A percentile compares a stretch with the other conserved stretches of the same genome.
Conservation (phyloP, 1,140 invertebrate species). For the Drosophila serrata region DNA sequence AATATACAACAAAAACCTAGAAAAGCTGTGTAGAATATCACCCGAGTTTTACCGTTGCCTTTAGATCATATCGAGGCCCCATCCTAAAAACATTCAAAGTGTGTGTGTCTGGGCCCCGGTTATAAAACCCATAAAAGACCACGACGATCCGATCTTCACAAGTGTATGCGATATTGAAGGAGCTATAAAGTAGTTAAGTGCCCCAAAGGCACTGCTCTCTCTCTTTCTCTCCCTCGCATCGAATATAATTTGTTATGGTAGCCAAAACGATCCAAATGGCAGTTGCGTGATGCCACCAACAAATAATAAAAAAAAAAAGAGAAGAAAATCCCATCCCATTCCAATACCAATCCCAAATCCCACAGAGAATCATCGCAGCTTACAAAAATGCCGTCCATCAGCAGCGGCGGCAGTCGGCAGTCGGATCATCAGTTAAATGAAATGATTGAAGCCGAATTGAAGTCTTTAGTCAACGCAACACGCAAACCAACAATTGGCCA, state of each 20-base stretch:
- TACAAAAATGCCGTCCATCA: conserved; percentile 61
- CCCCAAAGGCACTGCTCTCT: conserved; percentile 46
- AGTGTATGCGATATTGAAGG: conserved; percentile 75
- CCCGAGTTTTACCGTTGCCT: conserved; percentile 43
- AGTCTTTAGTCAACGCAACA: conserved; percentile 81
- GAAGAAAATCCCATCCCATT: neutral
- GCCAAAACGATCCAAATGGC: conserved; percentile 74
- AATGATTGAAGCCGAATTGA: conserved; percentile 83
- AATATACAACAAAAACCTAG: conserved; percentile 18
- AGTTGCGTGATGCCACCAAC: conserved; percentile 68
- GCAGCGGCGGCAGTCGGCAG: conserved; percentile 42
- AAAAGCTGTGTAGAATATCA: conserved; percentile 33
- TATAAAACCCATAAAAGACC: conserved; percentile 51
- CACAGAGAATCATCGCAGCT: neutral
- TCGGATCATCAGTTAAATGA: conserved; percentile 82
- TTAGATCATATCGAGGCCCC: conserved; percentile 44
- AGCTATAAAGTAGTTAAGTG: conserved; percentile 82
- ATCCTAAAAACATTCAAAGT: conserved; percentile 24
- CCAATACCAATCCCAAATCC: conserved; percentile 20
- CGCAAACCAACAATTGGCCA: conserved; percentile 79
- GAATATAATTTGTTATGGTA: conserved; percentile 63
- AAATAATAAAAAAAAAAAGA: conserved; percentile 9
- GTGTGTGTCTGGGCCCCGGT: conserved; percentile 31
- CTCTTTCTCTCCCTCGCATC: conserved; percentile 22
- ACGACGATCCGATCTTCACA: conserved; percentile 65